Percentiles rank a stretch among this genome's conserved stretches.
Conservation (phyloP, 2,888 invertebrate genomes). For the Troilus luridus region DNA sequence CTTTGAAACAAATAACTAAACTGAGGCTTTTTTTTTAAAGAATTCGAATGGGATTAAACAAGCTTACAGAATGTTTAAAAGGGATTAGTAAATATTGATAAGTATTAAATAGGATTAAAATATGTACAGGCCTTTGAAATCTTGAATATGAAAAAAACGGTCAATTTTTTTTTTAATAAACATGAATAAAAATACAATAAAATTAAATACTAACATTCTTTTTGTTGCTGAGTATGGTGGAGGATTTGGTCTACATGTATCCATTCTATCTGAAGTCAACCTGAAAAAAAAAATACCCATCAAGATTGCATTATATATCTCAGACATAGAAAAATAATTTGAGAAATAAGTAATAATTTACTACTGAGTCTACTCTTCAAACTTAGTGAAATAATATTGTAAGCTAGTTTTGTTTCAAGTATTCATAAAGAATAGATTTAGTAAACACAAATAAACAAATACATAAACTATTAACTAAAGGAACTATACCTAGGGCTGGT, state of each 20-base stretch:
- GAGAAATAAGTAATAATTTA: not conserved
- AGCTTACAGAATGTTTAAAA: too few relatives aligned
- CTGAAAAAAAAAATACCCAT: conserved; percentile 65
- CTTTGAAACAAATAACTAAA: too few relatives aligned
- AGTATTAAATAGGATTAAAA: too few relatives aligned
- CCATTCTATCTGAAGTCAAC: conserved; percentile 56
- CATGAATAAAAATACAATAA: not conserved
- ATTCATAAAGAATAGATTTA: not conserved
- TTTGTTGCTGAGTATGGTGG: conserved; percentile 74
- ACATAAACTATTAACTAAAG: not conserved
- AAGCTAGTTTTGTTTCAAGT: not conserved
- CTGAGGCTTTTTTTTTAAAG: too few relatives aligned
- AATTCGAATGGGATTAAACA: too few relatives aligned
- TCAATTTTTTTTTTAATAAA: too few relatives aligned
- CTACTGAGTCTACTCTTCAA: not conserved
- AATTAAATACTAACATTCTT: conserved; percentile 69
- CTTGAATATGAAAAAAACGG: too few relatives aligned
- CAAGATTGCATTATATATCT: conserved; percentile 61
- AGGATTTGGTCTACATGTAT: conserved; percentile 72
- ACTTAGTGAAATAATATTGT: not conserved
- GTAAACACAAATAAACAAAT: not conserved
- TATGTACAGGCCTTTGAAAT: too few relatives aligned
- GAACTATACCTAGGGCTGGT: conserved; percentile 60
- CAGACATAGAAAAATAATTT: not conserved
- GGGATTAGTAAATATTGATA: too few relatives aligned